These are phyloP conservation scores for Pseudois nayaur DNA, from an alignment of 2,113 vertebrate species.

Conservation along the genomic window DNA sequence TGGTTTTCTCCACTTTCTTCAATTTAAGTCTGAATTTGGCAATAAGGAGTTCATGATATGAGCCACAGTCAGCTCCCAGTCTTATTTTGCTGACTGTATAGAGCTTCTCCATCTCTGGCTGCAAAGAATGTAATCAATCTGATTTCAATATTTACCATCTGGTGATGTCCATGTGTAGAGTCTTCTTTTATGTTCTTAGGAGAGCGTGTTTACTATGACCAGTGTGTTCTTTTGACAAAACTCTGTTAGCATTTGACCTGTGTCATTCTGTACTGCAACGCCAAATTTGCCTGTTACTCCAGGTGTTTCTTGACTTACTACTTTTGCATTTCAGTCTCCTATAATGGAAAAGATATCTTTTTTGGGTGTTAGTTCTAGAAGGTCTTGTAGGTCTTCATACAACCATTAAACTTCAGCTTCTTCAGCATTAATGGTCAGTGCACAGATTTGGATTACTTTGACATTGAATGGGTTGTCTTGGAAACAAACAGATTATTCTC, in stretches of 20 bases:
- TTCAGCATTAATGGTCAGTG: background rate
- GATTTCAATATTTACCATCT: background rate
- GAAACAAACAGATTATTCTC: background rate
- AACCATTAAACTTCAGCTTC: background rate
- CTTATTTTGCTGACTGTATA: background rate
- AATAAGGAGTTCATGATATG: background rate
- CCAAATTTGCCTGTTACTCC: background rate
- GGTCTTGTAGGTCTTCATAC: background rate
- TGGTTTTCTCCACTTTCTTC: background rate
- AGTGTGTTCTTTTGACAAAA: background rate
- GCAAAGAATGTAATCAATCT: background rate
- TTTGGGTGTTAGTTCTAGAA: background rate
- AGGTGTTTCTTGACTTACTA: background rate
- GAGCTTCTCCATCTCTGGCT: background rate
- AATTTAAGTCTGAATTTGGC: background rate
- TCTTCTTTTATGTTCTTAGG: background rate
- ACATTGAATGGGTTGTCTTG: background rate
- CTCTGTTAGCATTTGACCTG: background rate
- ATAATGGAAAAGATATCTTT: background rate
- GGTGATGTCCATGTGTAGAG: background rate
- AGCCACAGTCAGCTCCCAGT: background rate
- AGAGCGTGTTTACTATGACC: background rate
- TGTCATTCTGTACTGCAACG: background rate
- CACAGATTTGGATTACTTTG: background rate
- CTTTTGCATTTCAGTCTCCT: background rate